phyloP scores from a whole-genome alignment of 2,888 invertebrate species.

The Pilophorus perplexus region DNA sequence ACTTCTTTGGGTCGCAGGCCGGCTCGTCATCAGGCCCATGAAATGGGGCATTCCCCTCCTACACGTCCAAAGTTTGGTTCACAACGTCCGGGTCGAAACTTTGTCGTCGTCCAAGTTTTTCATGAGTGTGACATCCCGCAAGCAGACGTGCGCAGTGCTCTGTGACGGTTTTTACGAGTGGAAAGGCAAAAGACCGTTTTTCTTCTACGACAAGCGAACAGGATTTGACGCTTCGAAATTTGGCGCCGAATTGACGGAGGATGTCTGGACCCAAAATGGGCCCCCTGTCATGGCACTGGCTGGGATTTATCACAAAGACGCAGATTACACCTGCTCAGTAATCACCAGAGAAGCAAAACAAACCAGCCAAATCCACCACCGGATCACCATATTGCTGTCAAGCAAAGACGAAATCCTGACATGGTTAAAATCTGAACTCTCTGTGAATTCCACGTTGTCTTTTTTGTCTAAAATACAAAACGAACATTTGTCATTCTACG shows the following conservation, averaged over 20 bases:
- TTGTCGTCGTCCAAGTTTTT: no score
- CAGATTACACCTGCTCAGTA: slow-evolving; percentile 1
- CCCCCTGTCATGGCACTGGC: slow-evolving; percentile 25
- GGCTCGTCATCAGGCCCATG: background rate
- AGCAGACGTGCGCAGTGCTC: slow-evolving; percentile 3
- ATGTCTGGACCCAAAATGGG: slow-evolving; percentile 8
- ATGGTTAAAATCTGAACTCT: background rate
- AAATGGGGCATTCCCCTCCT: background rate
- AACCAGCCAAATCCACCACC: background rate
- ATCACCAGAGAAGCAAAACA: slow-evolving; percentile 1
- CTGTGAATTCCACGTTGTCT: background rate
- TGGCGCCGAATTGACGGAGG: background rate
- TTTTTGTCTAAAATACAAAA: background rate
- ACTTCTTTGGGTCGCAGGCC: background rate
- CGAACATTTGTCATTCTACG: background rate
- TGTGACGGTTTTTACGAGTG: slow-evolving; percentile 30
- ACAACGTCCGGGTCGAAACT: slow-evolving; percentile 16
- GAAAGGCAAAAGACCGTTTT: slow-evolving; percentile 16
- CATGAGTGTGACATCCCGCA: background rate
- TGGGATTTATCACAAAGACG: slow-evolving; percentile 1
- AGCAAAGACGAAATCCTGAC: background rate
- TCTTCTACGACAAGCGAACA: slow-evolving; percentile 1
- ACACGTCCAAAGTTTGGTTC: background rate
- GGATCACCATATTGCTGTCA: background rate
- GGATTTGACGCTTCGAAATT: slow-evolving; percentile 12